Conservation (phyloP, 1,140 invertebrate species). For the Wasmannia auropunctata region DNA sequence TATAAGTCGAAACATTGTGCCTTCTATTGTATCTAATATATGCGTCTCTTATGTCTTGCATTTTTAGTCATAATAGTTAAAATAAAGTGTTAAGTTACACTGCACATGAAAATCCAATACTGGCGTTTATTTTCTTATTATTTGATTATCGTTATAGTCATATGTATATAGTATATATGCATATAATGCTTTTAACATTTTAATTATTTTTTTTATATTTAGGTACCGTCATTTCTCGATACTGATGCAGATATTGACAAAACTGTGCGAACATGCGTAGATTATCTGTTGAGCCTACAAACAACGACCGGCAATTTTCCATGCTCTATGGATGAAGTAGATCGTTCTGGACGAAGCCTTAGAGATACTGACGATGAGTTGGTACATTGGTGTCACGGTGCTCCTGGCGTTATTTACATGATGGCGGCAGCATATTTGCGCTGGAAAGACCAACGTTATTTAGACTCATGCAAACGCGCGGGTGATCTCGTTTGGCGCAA, state of each 20-base stretch:
- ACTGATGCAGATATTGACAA: slow-evolving; percentile 84
- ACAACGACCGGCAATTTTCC: slow-evolving; percentile 92
- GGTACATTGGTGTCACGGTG: slow-evolving; percentile 96
- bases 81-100: too few species aligned
- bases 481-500: slow-evolving; percentile 92
- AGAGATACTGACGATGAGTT: slow-evolving; percentile 87
- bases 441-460: slow-evolving; percentile 91
- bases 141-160: too few species aligned
- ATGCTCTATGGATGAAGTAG: slow-evolving; percentile 90
- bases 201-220: background rate
- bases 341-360: slow-evolving; percentile 77
- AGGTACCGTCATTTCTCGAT: slow-evolving; percentile 88
- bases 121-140: too few species aligned
- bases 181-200: too few species aligned
- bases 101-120: too few species aligned
- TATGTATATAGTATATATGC: too few species aligned
- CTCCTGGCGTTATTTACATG: slow-evolving; percentile 92
- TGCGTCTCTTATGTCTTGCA: too few species aligned
- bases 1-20: too few species aligned
- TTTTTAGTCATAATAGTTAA: too few species aligned
- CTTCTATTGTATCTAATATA: too few species aligned
- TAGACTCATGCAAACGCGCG: slow-evolving; percentile 89
- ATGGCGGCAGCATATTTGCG: slow-evolving; percentile 92
- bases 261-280: slow-evolving; percentile 87
- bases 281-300: slow-evolving; percentile 89